These are phyloP conservation scores for Diplosoma virens DNA, from an alignment of 23 tunicate species.

Conservation along the genomic window DNA sequence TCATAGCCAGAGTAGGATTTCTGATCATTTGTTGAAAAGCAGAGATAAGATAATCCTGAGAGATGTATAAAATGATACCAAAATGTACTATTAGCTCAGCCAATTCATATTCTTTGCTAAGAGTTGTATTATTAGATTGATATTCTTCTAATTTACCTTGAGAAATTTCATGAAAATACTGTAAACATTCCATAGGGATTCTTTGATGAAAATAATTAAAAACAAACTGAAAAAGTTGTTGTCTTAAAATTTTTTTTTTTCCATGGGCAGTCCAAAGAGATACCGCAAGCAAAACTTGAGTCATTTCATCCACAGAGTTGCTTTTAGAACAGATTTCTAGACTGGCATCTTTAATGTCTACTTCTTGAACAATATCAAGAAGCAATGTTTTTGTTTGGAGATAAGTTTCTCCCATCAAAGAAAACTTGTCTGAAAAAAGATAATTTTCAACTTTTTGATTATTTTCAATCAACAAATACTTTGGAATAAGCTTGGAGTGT, in stretches of 20 bases:
- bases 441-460: not conserved
- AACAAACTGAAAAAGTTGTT: too few species aligned
- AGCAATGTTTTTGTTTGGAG: not conserved
- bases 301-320: conserved; percentile 9
- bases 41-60: not conserved
- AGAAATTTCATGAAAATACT: not conserved
- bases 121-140: not conserved
- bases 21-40: not conserved
- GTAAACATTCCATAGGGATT: too few species aligned
- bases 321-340: not conserved
- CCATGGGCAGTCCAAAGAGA: conserved; percentile 19
- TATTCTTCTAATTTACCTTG: conserved; percentile 1
- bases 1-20: not conserved
- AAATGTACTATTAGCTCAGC: conserved; percentile 1
- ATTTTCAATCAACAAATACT: conserved; percentile 16
- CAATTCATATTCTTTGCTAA: not conserved
- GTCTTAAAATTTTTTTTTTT: not conserved
- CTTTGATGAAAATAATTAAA: too few species aligned
- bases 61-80: not conserved
- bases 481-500: conserved; percentile 13
- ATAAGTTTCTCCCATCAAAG: conserved; percentile 19
- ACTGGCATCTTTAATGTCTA: not conserved
- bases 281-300: conserved; percentile 29
- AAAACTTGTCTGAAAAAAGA: not conserved
- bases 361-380: not conserved